Evolutionary conservation across 2,113 vertebrate species (phyloP), one percentile per base, ranked within the genome.

Genomic region (Mesembrinibis cayennensis): DNA sequence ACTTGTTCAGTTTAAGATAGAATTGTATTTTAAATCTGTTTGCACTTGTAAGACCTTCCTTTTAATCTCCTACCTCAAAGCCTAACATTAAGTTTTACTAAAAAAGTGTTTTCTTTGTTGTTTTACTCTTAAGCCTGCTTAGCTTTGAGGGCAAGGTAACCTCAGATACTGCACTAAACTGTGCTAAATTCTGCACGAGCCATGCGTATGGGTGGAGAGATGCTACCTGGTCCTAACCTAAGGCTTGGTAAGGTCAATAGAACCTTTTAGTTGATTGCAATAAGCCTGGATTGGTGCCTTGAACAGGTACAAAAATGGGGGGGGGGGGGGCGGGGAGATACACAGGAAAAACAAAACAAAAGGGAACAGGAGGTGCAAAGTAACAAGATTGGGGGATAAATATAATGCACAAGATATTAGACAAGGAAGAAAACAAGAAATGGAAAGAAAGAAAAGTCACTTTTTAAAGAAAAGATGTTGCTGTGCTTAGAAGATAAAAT

Each of bases 401-500:
- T 58, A 53, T 42, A 93, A 49, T 11, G 47, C 42, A 61, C 65
- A 42, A 69, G 56, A 61, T 63, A 65, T 52, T 73, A 90, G 67
- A 79, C 62, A 66, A 70, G 95, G 50, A 87, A 95, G 18, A 93
- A 82, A 83, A 30, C n/a, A 62, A 94, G 82, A 79, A 81, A 87
- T 19, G 17, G 45, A 66, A 26, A 76, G 18, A 91, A 25, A 90
- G 25, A 61, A 56, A 81, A 96, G 50, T 58, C 42, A 49, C 73
- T 92, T 96, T 82, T 84, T 50, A 79, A 96, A 82, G 74, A 87
- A 89, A 96, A 96, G 56, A 90, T 82, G 55, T 82, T 86, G 56
- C 82, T 94, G 49, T 62, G 40, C 66, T 95, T 55, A 58, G 85
- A 90, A 93, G 94, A 97, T 95, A 96, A 97, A 96, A 95, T 95